These are phyloP conservation scores for Lepidurus apus DNA, from an alignment of 1,140 invertebrate genomes.

Conservation along the genomic window DNA sequence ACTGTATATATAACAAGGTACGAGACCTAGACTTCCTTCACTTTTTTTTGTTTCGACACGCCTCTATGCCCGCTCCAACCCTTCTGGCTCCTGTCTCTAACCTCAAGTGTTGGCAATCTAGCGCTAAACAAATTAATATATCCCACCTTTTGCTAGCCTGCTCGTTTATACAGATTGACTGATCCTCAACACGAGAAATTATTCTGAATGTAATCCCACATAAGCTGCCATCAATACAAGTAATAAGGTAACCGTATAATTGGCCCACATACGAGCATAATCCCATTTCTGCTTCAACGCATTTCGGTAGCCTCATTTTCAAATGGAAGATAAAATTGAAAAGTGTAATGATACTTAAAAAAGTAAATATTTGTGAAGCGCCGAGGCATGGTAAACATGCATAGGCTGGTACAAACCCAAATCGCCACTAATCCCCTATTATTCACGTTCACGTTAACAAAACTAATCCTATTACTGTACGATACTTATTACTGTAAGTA, in stretches of 20 bases:
- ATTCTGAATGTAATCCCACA: not conserved
- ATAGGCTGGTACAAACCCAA: no score
- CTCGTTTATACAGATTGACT: not conserved
- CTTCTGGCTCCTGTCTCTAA: not conserved
- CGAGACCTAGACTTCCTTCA: not conserved
- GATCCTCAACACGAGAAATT: not conserved
- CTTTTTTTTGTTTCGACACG: not conserved
- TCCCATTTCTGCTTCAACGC: not conserved
- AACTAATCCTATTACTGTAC: no score
- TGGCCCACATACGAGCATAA: not conserved
- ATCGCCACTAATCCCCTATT: no score
- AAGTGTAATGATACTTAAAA: not conserved
- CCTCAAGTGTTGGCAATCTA: not conserved
- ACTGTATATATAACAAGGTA: slow-evolving; percentile 19
- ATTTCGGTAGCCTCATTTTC: not conserved
- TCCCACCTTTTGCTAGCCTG: not conserved
- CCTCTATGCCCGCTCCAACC: not conserved
- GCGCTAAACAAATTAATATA: not conserved
- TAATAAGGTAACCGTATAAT: not conserved
- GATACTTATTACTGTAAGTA: no score
- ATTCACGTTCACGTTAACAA: no score
- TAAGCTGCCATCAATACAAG: not conserved
- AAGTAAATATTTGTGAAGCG: no score
- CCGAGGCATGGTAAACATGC: no score
- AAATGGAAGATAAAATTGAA: not conserved